These are phyloP conservation scores for Drosophila tripunctata DNA, from an alignment of 2,888 invertebrate species.

Conservation along the genomic window DNA sequence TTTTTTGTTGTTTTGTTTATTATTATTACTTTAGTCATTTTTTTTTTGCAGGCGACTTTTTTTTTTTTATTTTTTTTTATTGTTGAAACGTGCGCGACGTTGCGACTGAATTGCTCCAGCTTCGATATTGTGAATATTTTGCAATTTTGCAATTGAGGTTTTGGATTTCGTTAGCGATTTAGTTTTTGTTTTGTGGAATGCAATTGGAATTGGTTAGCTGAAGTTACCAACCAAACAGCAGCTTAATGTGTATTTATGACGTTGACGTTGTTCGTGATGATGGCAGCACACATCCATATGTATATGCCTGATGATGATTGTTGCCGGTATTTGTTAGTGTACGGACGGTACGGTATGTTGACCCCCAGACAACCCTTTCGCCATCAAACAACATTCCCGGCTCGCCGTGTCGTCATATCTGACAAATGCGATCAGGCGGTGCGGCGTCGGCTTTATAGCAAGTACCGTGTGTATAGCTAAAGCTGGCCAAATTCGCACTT, in stretches of 20 bases:
- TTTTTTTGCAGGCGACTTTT: background rate
- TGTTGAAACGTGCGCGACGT: slow-evolving; percentile 67
- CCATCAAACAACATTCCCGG: slow-evolving; percentile 7
- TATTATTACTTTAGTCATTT: background rate
- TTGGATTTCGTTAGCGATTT: slow-evolving; percentile 43
- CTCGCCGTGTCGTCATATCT: slow-evolving; percentile 39
- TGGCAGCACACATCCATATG: slow-evolving; percentile 8
- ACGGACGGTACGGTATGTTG: slow-evolving; percentile 45
- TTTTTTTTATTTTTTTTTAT: slow-evolving; percentile 48
- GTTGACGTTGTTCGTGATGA: slow-evolving; percentile 32
- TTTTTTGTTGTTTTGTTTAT: too few species aligned
- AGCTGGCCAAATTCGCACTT: slow-evolving; percentile 55
- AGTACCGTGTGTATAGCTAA: slow-evolving; percentile 18
- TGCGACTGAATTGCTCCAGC: slow-evolving; percentile 56
- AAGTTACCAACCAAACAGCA: slow-evolving; percentile 1
- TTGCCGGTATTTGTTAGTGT: slow-evolving; percentile 7
- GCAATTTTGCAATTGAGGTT: slow-evolving; percentile 47
- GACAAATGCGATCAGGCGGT: slow-evolving; percentile 37
- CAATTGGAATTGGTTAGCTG: slow-evolving; percentile 20
- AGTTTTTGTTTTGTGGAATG: slow-evolving; percentile 37
- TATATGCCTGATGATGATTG: slow-evolving; percentile 15
- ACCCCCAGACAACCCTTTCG: slow-evolving; percentile 56
- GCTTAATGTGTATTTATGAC: slow-evolving; percentile 31
- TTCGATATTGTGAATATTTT: slow-evolving; percentile 46
- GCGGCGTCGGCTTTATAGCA: slow-evolving; percentile 27